Conservation (phyloP, 2,797 vertebrate species). For the Phoebastria nigripes region DNA sequence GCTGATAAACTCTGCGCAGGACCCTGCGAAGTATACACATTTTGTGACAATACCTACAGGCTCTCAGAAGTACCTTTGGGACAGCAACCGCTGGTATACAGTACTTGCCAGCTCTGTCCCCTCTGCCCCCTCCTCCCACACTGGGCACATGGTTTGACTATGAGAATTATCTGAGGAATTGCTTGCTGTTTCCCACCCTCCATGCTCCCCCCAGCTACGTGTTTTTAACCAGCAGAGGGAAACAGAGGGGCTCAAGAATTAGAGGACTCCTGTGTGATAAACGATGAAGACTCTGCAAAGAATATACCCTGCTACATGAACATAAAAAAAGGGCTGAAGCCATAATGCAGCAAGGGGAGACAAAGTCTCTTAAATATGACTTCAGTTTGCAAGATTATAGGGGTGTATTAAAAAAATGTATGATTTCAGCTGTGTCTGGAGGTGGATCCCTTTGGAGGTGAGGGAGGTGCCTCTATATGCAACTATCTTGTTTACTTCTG, state of each 20-base stretch:
- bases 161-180: neutral
- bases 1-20: slow-evolving; percentile 38
- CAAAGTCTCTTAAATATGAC: neutral
- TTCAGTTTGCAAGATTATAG: neutral
- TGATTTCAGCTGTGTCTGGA: neutral
- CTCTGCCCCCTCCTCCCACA: neutral
- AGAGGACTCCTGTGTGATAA: neutral
- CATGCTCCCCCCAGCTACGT: neutral
- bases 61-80: neutral
- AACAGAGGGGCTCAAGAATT: neutral
- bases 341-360: neutral
- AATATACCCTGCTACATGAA: neutral
- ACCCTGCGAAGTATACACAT: neutral
- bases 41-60: neutral
- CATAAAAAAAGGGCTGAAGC: neutral
- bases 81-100: neutral
- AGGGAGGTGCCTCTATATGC: neutral
- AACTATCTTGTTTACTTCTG: neutral
- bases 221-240: slow-evolving; percentile 18
- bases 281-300: neutral
- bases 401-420: neutral
- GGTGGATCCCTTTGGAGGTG: neutral
- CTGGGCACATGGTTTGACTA: neutral
- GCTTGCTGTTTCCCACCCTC: neutral
- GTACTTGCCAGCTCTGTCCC: neutral